Conservation (phyloP, 2,113 vertebrate species). For the Eptesicus fuscus region DNA sequence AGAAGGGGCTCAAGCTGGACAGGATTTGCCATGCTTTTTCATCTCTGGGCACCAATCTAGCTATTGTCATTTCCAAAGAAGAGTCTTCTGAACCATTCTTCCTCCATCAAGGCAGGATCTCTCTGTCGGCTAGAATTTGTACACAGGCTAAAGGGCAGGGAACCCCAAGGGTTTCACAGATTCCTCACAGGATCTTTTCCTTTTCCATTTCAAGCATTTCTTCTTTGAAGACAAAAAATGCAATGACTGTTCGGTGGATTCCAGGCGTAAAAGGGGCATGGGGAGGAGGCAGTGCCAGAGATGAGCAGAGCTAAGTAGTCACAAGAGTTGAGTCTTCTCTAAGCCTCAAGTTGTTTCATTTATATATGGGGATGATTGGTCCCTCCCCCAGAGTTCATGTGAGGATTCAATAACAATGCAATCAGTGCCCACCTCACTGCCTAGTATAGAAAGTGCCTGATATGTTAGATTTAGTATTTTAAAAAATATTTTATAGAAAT, state of each 20-base stretch:
- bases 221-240: constrained; percentile 24
- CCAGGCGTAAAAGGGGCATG: fast-evolving
- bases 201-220: background rate
- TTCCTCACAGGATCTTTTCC: background rate
- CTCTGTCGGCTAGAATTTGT: background rate
- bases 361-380: background rate
- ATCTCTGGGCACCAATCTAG: background rate
- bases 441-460: background rate
- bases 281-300: background rate
- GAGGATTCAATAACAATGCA: background rate
- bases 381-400: background rate
- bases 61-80: background rate
- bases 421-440: background rate
- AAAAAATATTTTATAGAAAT: background rate
- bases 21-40: background rate
- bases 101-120: background rate
- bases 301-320: background rate
- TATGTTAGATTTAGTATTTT: background rate
- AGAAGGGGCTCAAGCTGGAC: background rate
- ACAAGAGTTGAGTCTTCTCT: too few species aligned
- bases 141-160: background rate
- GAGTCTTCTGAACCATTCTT: background rate
- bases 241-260: background rate
- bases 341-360: background rate
- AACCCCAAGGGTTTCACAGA: background rate